Conservation (phyloP, 2,797 vertebrate genomes). For the Octomys mimax region DNA sequence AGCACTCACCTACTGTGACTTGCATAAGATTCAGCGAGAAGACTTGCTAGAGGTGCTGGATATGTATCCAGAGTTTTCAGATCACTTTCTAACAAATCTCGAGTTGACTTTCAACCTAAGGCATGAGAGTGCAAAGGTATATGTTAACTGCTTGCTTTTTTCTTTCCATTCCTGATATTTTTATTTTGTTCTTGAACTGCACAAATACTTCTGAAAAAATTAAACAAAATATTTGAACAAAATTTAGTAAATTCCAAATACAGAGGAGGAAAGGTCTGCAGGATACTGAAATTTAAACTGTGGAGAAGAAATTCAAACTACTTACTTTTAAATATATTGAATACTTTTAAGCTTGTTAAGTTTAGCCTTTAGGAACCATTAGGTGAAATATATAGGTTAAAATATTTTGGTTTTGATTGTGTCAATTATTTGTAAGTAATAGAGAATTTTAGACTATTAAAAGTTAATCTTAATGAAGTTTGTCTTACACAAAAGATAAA, state of each 20-base stretch:
- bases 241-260: neutral
- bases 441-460: neutral
- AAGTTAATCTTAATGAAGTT: constrained; percentile 28
- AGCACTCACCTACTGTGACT: constrained; percentile 98
- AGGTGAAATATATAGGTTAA: neutral
- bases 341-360: constrained; percentile 50
- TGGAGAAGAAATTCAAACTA: neutral
- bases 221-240: neutral
- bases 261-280: neutral
- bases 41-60: constrained; percentile 98
- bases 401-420: neutral
- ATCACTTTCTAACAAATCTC: constrained; percentile 97
- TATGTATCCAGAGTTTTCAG: constrained; percentile 99
- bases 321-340: constrained; percentile 47
- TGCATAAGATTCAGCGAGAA: constrained; percentile 98
- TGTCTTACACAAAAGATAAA: constrained; percentile 10
- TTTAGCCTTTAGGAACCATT: constrained; percentile 13
- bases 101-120: constrained; percentile 98
- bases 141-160: neutral
- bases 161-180: neutral
- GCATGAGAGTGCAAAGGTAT: constrained; percentile 95
- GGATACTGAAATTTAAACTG: constrained; percentile 42
- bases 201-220: constrained; percentile 44
- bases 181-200: constrained; percentile 4
- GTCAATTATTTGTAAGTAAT: constrained; percentile 52